Evolutionary conservation across 1,140 invertebrate species (phyloP), one percentile per base, ranked within the genome.

Genomic region (Drosophila punjabiensis): DNA sequence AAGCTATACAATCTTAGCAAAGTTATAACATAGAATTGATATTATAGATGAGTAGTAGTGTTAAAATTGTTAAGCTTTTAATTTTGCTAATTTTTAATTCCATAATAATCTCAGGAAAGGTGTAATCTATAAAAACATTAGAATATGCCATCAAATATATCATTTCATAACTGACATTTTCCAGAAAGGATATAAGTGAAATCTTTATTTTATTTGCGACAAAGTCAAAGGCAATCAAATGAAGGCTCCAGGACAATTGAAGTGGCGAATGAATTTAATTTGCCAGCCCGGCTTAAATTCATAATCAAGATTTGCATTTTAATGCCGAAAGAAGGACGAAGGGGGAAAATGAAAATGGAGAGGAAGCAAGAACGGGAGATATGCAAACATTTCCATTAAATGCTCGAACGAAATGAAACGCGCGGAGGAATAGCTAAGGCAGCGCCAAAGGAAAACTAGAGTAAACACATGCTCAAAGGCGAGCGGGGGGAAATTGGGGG

Each of bases 361-460:
- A 5, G 5, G 11, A 7, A 9, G 4, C 18, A 53, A 16, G 14
- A 67, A n/a, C 24, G 56, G 18, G 43, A 65, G 32, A 66, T 90
- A 85, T 52, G 85, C 85, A 88, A 88, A 88, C 85, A 88, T 88
- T 89, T 90, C 86, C 75, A 90, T 88, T 89, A 82, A 88, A 88
- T 81, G 79, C 81, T 78, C 41, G 48, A 60, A 76, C 65, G 60
- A 43, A 80, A 45, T 74, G 59, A 56, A 67, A 66, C 37, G 64
- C 53, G 70, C 67, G 63, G 68, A 56, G 50, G 20, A 69, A 48
- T 43, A 65, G 50, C 68, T 71, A 58, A 71, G 68, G 68, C 68
- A 71, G 68, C 24, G 67, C 68, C 60, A 69, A 77, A 47, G 69
- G 62, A 66, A 78, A 84, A 85, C 78, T 85, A 76, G 84, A 79